These are phyloP conservation scores for Aproaerema taeniolella DNA, from an alignment of 2,888 invertebrate species.

Conservation along the genomic window DNA sequence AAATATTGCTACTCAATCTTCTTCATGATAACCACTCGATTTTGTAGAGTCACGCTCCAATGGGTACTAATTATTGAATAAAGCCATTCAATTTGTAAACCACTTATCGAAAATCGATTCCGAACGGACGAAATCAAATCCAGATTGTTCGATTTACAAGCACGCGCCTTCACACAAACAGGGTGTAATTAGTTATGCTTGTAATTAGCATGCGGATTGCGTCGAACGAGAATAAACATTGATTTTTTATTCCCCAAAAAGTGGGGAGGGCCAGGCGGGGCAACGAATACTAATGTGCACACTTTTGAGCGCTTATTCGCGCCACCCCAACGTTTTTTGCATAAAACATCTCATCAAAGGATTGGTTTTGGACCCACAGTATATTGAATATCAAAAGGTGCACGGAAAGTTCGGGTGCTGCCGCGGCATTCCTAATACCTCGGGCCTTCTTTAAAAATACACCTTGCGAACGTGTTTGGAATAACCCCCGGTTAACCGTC, in stretches of 20 bases:
- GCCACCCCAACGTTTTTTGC: conserved; percentile 74
- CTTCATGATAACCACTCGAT: too few relatives aligned
- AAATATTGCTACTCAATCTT: too few relatives aligned
- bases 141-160: conserved; percentile 22
- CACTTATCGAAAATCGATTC: background rate
- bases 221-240: conserved; percentile 71
- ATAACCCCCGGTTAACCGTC: conserved; percentile 47
- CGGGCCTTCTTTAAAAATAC: conserved; percentile 72
- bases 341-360: conserved; percentile 79
- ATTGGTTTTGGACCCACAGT: conserved; percentile 70
- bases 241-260: conserved; percentile 75
- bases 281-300: conserved; percentile 74
- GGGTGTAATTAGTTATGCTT: conserved; percentile 66
- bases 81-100: conserved; percentile 4
- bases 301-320: conserved; percentile 74
- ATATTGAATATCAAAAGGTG: conserved; percentile 78
- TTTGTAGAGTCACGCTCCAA: too few relatives aligned
- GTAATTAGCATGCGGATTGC: conserved; percentile 72
- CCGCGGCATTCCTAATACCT: conserved; percentile 63
- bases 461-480: conserved; percentile 68
- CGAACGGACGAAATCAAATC: conserved; percentile 21
- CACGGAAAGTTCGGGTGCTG: conserved; percentile 60
- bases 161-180: conserved; percentile 50
- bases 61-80: conserved; percentile 5
- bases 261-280: conserved; percentile 52